Evolutionary conservation across 2,113 vertebrate genomes (phyloP).

Genomic region (Tragelaphus scriptus): DNA sequence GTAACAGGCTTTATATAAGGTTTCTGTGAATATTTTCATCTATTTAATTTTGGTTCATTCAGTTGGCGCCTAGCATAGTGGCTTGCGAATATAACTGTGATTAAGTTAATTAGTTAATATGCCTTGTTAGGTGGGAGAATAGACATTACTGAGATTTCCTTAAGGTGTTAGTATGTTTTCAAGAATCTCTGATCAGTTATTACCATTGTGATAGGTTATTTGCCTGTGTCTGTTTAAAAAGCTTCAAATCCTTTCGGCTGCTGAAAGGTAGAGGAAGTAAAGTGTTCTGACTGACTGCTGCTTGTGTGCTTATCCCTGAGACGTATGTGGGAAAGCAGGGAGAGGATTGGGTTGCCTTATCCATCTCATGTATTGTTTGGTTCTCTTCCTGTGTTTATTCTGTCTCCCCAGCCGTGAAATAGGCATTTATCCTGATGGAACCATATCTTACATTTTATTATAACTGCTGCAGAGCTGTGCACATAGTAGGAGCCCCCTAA

Average conservation of each 20-base stretch:
- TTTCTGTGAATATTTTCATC: neutral
- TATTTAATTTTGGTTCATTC: neutral
- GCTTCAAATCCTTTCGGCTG: neutral
- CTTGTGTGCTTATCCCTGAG: neutral
- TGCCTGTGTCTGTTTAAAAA: neutral
- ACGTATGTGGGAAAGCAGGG: neutral
- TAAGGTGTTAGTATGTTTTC: neutral
- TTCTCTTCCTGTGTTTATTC: neutral
- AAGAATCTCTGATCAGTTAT: neutral
- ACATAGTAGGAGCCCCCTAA: neutral
- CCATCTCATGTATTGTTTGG: neutral
- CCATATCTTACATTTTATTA: neutral
- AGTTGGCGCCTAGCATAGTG: neutral
- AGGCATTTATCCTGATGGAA: neutral
- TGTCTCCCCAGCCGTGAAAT: neutral
- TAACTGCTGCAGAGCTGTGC: neutral
- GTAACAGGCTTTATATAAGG: neutral
- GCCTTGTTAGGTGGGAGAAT: neutral
- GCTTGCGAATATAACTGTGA: neutral
- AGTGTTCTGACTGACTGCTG: neutral
- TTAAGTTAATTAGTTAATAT: neutral
- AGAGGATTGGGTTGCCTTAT: neutral
- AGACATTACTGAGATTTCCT: neutral
- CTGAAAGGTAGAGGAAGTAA: neutral
- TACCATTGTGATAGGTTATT: neutral